Percentiles rank a stretch among this genome's conserved stretches.
These are phyloP conservation scores for Sarcophaga variegata DNA, from an alignment of 2,888 invertebrate genomes.

Conservation along the genomic window DNA sequence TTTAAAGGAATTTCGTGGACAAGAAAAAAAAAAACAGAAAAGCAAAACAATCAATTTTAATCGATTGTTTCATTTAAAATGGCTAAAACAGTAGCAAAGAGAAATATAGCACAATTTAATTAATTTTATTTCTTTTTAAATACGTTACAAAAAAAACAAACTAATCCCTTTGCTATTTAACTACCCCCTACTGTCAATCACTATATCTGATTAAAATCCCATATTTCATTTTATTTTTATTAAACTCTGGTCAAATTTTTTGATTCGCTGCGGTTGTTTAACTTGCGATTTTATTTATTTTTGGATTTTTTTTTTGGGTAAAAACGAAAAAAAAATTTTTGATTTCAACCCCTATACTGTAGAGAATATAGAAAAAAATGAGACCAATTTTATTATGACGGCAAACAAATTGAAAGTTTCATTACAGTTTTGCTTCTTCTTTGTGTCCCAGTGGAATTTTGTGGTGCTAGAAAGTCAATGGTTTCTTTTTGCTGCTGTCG, in stretches of 20 bases:
- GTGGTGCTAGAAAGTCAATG: slow-evolving; percentile 32
- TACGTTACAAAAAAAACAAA: background rate
- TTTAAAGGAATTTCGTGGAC: slow-evolving; percentile 1
- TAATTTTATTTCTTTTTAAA: background rate
- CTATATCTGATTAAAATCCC: slow-evolving; percentile 55
- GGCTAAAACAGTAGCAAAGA: background rate
- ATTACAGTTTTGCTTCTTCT: slow-evolving; percentile 8
- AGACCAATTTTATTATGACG: slow-evolving; percentile 36
- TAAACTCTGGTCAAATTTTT: background rate
- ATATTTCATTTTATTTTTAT: slow-evolving; percentile 33
- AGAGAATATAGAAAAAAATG: background rate
- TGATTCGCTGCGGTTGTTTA: slow-evolving; percentile 54
- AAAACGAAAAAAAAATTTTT: too few species aligned
- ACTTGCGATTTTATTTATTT: slow-evolving; percentile 38
- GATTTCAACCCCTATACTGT: slow-evolving; percentile 38
- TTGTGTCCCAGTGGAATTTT: slow-evolving; percentile 16
- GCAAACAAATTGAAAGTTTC: slow-evolving; percentile 47
- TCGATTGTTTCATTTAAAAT: slow-evolving; percentile 20
- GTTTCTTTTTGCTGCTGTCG: background rate
- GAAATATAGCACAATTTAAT: slow-evolving; percentile 7
- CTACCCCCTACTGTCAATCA: slow-evolving; percentile 19
- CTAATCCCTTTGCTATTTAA: slow-evolving; percentile 7
- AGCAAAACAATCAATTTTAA: slow-evolving; percentile 13
- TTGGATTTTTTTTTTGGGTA: background rate
- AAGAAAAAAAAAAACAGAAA: background rate